Evolutionary conservation across 2,113 vertebrate genomes (phyloP).

Genomic region (Pterocles burchelli): DNA sequence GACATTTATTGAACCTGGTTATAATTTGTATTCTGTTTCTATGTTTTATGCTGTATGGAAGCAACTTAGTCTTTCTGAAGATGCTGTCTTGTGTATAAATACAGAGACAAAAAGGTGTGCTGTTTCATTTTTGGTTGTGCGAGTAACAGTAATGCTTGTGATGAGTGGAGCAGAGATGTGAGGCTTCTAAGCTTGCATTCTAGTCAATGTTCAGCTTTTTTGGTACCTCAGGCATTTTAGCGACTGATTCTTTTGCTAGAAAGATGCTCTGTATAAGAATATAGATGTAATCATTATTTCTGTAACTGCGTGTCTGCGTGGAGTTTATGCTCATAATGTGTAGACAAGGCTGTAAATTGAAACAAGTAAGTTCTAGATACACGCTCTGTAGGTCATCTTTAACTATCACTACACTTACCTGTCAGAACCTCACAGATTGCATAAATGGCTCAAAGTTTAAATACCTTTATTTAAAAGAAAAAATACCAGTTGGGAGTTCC

Average conservation of each 20-base stretch:
- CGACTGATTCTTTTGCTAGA: not conserved
- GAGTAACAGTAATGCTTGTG: not conserved
- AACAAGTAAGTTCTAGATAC: not conserved
- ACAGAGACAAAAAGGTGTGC: not conserved
- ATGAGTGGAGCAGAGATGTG: not conserved
- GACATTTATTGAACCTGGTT: not conserved
- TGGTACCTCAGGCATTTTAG: not conserved
- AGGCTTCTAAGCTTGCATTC: not conserved
- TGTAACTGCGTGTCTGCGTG: not conserved
- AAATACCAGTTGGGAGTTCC: not conserved
- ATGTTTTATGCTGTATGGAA: not conserved
- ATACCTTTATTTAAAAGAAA: not conserved
- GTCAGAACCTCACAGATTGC: not conserved
- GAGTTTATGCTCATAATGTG: not conserved
- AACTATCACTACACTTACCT: not conserved
- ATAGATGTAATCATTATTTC: not conserved
- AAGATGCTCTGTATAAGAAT: not conserved
- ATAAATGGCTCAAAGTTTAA: not conserved
- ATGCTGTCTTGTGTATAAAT: not conserved
- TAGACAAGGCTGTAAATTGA: not conserved
- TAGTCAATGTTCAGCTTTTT: not conserved
- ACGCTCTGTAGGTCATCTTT: not conserved
- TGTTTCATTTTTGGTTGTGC: not conserved
- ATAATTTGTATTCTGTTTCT: not conserved
- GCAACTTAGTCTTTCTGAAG: not conserved